Evolutionary conservation across 1,140 invertebrate species (phyloP).

Genomic region (Aphidius ervi): DNA sequence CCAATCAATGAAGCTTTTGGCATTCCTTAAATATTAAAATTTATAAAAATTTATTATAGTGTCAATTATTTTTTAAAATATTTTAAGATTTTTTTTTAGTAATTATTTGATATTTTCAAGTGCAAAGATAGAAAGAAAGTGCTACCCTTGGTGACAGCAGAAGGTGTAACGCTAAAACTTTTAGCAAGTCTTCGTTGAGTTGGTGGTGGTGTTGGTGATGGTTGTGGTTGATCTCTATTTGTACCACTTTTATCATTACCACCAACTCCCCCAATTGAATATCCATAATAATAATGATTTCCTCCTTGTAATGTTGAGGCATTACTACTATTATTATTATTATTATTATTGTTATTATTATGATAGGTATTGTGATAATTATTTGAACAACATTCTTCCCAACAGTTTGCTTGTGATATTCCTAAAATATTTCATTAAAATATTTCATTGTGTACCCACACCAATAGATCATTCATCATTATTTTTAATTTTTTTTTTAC

Average conservation of each 20-base stretch:
- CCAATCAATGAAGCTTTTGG: conserved; percentile 76
- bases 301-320: conserved; percentile 27
- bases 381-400: conserved; percentile 52
- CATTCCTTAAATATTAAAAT: conserved; percentile 56
- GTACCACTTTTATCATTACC: conserved; percentile 32
- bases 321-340: no score
- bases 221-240: conserved; percentile 48
- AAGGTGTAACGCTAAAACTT: conserved; percentile 80
- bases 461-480: conserved; percentile 17
- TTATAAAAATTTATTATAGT: no score
- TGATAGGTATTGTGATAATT: conserved; percentile 16
- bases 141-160: conserved; percentile 59
- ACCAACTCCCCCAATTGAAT: conserved; percentile 32
- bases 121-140: conserved; percentile 23
- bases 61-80: no score
- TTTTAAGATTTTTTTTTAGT: no score
- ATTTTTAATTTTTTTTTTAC: no score
- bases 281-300: conserved; percentile 25
- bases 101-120: no score
- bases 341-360: no score
- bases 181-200: conserved; percentile 79
- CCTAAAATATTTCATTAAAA: conserved; percentile 46
- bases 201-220: conserved; percentile 73
- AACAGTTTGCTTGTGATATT: conserved; percentile 51
- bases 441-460: conserved; percentile 30